These are phyloP conservation scores for Andrena hattorfiana DNA, from an alignment of 2,888 invertebrate species.

Conservation along the genomic window DNA sequence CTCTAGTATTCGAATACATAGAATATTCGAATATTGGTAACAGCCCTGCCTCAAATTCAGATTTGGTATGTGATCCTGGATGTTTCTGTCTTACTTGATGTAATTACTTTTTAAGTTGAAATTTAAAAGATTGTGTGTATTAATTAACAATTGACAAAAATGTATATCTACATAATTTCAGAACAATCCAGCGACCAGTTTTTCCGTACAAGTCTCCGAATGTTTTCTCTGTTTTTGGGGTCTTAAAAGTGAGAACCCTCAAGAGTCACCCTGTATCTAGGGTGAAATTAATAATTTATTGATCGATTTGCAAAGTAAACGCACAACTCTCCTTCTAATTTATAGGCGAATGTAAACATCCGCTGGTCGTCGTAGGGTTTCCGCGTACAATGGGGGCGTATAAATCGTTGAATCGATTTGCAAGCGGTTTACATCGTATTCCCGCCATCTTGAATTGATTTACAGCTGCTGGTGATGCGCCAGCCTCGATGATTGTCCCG, in stretches of 20 bases:
- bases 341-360: slow-evolving; percentile 79
- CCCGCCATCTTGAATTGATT: slow-evolving; percentile 81
- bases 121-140: too few relatives aligned
- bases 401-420: slow-evolving; percentile 79
- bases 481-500: slow-evolving; percentile 68
- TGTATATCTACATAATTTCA: too few relatives aligned
- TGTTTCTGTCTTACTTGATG: too few relatives aligned
- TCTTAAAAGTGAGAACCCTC: background rate
- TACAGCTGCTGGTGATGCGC: slow-evolving; percentile 75
- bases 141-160: too few relatives aligned
- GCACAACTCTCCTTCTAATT: slow-evolving; percentile 71
- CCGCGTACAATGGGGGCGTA: slow-evolving; percentile 74
- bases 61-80: too few relatives aligned
- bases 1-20: too few relatives aligned
- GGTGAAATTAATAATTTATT: slow-evolving; percentile 78
- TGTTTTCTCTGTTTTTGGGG: too few relatives aligned
- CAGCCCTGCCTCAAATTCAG: too few relatives aligned
- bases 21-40: too few relatives aligned
- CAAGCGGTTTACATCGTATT: slow-evolving; percentile 76
- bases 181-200: too few relatives aligned
- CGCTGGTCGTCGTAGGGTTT: slow-evolving; percentile 68
- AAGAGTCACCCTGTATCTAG: background rate
- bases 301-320: slow-evolving; percentile 66
- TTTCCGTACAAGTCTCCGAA: too few relatives aligned
- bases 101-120: too few relatives aligned